Conservation (phyloP, 1,140 invertebrate species). For the Platyscapa corneri region DNA sequence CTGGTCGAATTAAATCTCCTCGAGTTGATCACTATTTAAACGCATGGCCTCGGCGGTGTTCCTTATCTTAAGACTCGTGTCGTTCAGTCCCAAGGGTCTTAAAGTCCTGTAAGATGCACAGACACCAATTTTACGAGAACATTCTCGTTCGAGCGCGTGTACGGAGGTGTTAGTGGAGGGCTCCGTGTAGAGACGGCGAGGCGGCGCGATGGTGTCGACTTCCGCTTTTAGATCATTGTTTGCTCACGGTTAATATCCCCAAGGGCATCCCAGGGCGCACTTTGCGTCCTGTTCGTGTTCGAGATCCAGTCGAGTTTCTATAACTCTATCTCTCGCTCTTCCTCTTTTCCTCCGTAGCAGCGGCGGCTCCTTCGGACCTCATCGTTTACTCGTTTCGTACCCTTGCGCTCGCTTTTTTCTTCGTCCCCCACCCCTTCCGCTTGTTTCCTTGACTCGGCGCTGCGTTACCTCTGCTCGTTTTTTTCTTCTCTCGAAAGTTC, state of each 20-base stretch:
- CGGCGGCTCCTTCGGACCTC: slow-evolving; percentile 39
- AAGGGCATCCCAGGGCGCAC: slow-evolving; percentile 66
- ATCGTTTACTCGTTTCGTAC: slow-evolving; percentile 50
- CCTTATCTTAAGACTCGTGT: not conserved
- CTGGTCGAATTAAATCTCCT: slow-evolving; percentile 3
- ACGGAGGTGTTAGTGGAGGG: not conserved
- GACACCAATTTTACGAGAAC: slow-evolving; percentile 10
- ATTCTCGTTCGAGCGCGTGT: not conserved
- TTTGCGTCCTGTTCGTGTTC: slow-evolving; percentile 57
- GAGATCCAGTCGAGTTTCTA: slow-evolving; percentile 55
- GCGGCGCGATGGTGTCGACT: slow-evolving; percentile 51
- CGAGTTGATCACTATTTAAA: not conserved
- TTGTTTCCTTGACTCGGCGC: not conserved
- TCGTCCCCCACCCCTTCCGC: slow-evolving; percentile 25
- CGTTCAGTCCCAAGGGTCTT: not conserved
- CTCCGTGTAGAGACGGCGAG: not conserved
- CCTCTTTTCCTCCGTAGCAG: not conserved
- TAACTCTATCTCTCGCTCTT: slow-evolving; percentile 54
- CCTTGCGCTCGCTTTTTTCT: not conserved
- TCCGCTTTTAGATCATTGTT: slow-evolving; percentile 72
- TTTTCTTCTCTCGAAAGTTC: not conserved
- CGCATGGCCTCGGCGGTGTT: not conserved
- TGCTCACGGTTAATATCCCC: slow-evolving; percentile 72
- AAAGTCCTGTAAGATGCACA: not conserved
- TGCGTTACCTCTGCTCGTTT: not conserved